Conservation (phyloP, 2,113 vertebrate species). For the Oreocharis arfaki region DNA sequence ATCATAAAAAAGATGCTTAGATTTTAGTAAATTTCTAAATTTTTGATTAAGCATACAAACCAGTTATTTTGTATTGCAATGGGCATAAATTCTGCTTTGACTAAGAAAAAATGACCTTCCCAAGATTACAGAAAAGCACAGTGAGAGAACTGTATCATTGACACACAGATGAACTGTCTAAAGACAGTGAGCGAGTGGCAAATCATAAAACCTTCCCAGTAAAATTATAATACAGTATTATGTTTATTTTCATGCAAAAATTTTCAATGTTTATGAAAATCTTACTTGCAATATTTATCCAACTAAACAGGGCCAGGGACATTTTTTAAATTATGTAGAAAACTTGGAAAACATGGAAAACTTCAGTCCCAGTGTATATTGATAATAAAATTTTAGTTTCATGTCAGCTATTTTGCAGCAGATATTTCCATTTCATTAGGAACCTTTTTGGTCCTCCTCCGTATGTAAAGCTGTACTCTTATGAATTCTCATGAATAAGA, state of each 20-base stretch:
- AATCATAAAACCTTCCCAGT: not conserved
- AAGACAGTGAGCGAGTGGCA: accelerated
- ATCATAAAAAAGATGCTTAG: not conserved
- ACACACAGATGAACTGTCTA: not conserved
- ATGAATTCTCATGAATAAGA: not conserved
- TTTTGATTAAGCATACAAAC: not conserved
- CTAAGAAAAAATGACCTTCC: not conserved
- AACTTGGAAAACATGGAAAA: not conserved
- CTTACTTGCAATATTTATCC: not conserved
- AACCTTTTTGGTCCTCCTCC: not conserved
- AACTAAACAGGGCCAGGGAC: not conserved
- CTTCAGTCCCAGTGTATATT: not conserved
- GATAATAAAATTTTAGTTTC: not conserved
- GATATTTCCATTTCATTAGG: not conserved
- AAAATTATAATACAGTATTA: not conserved
- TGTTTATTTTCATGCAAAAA: not conserved
- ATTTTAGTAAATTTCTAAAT: not conserved
- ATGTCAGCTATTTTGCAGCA: not conserved
- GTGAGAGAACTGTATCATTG: not conserved
- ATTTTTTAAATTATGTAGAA: not conserved
- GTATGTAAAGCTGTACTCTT: not conserved
- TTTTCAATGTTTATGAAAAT: not conserved
- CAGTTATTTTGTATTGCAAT: not conserved
- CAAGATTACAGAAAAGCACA: not conserved
- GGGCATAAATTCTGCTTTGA: not conserved